Conservation (phyloP, 2,797 vertebrate genomes). For the Lemur catta region DNA sequence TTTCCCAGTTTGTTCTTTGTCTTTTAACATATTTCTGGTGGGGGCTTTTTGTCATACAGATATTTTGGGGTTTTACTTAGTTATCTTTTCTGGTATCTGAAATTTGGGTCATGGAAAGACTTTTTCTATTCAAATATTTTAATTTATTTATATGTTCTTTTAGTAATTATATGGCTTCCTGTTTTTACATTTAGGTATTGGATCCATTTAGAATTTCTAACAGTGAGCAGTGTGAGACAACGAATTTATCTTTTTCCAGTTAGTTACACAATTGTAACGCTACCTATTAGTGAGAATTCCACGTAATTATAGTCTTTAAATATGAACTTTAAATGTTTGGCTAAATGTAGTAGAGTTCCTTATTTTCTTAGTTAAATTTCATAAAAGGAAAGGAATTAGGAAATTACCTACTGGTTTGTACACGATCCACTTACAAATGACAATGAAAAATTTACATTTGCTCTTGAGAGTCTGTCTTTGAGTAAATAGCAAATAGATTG, state of each 20-base stretch:
- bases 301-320: not conserved
- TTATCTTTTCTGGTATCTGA: not conserved
- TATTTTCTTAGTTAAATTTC: slow-evolving; percentile 1
- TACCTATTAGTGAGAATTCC: not conserved
- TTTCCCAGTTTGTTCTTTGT: not conserved
- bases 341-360: not conserved
- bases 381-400: not conserved
- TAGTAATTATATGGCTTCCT: not conserved
- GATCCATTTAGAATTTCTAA: not conserved
- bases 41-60: not conserved
- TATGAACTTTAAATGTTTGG: not conserved
- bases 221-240: not conserved
- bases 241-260: not conserved
- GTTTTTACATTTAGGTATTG: not conserved
- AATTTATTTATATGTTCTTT: not conserved
- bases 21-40: not conserved
- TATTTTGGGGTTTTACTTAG: not conserved
- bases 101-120: not conserved
- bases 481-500: not conserved
- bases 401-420: not conserved
- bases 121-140: not conserved
- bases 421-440: not conserved
- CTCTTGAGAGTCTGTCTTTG: not conserved
- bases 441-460: not conserved
- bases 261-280: not conserved